Conservation (phyloP, 2,797 vertebrate genomes). For the Chelon auratus region DNA sequence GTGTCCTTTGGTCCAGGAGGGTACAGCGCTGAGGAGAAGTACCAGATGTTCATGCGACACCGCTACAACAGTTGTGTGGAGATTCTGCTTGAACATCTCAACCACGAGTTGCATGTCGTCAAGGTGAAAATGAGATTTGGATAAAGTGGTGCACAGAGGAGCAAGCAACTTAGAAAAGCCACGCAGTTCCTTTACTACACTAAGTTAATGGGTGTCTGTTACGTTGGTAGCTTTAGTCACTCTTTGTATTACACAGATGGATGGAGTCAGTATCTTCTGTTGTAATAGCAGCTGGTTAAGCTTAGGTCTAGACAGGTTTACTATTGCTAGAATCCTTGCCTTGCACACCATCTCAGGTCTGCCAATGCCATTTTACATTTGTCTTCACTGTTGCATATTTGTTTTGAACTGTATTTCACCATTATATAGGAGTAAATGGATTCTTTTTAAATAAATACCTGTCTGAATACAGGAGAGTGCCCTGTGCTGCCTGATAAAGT, state of each 20-base stretch:
- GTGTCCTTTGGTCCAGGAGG: conserved; percentile 65
- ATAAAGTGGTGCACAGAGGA: too few species aligned
- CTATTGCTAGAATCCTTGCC: background rate
- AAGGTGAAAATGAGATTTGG: conserved; percentile 79
- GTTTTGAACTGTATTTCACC: background rate
- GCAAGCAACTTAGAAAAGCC: too few species aligned
- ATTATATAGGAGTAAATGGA: background rate
- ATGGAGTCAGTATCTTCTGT: background rate
- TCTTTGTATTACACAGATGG: background rate
- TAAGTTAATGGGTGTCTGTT: background rate
- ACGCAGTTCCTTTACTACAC: too few species aligned
- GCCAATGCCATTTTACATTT: background rate
- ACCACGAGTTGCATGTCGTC: conserved; percentile 80
- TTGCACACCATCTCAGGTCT: background rate
- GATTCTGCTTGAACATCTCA: conserved; percentile 85
- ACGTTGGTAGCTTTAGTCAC: background rate
- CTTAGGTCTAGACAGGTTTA: background rate
- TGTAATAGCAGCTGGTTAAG: background rate
- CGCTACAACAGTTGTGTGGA: conserved; percentile 89
- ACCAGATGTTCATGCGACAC: conserved; percentile 92
- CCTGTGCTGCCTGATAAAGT: conserved; percentile 91
- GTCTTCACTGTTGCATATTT: too few species aligned
- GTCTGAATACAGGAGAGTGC: conserved; percentile 83
- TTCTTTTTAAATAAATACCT: background rate
- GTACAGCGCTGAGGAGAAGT: conserved; percentile 86